phyloP scores from a whole-genome alignment of 1,140 invertebrate genomes.

The Neodiprion virginianus region DNA sequence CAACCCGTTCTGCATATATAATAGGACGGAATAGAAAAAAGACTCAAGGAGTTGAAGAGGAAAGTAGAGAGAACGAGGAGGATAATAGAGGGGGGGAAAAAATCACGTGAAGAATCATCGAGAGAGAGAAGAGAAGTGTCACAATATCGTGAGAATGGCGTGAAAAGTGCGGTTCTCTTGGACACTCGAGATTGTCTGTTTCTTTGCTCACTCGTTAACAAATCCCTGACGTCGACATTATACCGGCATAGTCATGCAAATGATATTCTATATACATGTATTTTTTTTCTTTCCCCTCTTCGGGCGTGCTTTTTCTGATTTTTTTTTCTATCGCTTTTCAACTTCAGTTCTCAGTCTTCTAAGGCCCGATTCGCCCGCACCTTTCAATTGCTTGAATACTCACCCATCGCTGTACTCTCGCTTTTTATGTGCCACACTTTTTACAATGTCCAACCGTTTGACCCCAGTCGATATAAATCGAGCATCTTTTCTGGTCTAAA shows the following conservation, averaged over 20 bases:
- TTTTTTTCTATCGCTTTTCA: neutral
- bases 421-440: no score
- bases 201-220: conserved; percentile 10
- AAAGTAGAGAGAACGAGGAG: no score
- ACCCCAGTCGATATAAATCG: no score
- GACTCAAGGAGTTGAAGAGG: neutral
- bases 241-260: conserved; percentile 13
- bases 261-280: neutral
- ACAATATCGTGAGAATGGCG: conserved; percentile 11
- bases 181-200: conserved; percentile 10
- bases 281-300: neutral
- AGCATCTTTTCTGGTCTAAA: no score
- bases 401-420: no score
- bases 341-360: no score
- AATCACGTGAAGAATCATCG: neutral
- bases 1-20: no score
- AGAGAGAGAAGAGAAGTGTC: neutral
- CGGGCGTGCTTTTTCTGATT: neutral
- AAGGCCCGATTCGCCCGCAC: no score
- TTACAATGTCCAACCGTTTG: no score
- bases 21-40: neutral
- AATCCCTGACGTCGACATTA: conserved; percentile 1
- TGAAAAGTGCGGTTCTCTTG: neutral
- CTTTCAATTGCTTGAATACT: no score
- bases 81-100: no score